Evolutionary conservation across 2,888 invertebrate species (phyloP).

Genomic region (Apamea monoglypha): DNA sequence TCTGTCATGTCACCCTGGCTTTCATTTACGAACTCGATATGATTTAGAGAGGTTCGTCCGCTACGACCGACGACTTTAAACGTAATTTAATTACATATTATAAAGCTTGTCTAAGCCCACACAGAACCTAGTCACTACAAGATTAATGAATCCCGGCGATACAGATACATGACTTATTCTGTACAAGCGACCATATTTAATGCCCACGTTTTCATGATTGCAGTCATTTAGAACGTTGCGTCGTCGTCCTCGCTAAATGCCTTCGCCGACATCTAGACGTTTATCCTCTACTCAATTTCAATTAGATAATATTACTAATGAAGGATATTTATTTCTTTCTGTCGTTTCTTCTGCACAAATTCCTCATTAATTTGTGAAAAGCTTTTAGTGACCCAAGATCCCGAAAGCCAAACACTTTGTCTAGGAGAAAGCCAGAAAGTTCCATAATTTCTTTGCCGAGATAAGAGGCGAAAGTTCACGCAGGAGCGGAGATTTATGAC

Average conservation of each 20-base stretch:
- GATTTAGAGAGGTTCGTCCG: slow-evolving; percentile 83
- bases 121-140: slow-evolving; percentile 85
- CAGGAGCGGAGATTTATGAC: slow-evolving; percentile 90
- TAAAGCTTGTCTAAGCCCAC: slow-evolving; percentile 86
- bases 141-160: slow-evolving; percentile 84
- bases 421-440: slow-evolving; percentile 89
- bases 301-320: slow-evolving; percentile 62
- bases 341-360: slow-evolving; percentile 73
- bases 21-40: slow-evolving; percentile 79
- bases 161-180: slow-evolving; percentile 74
- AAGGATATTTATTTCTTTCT: slow-evolving; percentile 68
- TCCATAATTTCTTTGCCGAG: slow-evolving; percentile 90
- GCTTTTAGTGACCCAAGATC: slow-evolving; percentile 86
- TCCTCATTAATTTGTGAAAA: slow-evolving; percentile 85
- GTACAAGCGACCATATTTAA: slow-evolving; percentile 67
- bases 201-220: slow-evolving; percentile 66
- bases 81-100: slow-evolving; percentile 86
- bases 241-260: slow-evolving; percentile 54
- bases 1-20: slow-evolving; percentile 66
- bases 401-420: slow-evolving; percentile 89
- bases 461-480: slow-evolving; percentile 90
- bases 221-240: slow-evolving; percentile 55
- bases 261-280: slow-evolving; percentile 49
- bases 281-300: slow-evolving; percentile 61
- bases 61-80: slow-evolving; percentile 76